Percentiles rank a stretch among this genome's conserved stretches.
phyloP scores from a whole-genome alignment of 2,113 vertebrate genomes.

The Coreoperca whiteheadi region DNA sequence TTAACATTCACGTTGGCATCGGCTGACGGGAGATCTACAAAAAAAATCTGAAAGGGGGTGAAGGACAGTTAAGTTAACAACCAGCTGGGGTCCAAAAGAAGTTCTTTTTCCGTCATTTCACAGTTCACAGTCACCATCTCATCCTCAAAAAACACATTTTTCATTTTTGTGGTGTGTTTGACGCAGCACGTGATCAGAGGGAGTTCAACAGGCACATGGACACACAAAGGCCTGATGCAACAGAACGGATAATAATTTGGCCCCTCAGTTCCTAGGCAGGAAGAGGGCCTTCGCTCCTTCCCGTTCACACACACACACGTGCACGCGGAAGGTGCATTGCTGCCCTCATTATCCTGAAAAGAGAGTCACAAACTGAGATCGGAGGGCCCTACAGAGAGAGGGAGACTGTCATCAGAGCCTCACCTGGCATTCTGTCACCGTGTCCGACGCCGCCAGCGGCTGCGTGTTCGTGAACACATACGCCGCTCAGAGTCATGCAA shows the following conservation, averaged over 20 bases:
- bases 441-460: constrained; percentile 26
- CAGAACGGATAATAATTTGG: not conserved
- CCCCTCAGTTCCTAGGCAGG: not conserved
- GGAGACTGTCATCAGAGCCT: constrained; percentile 40
- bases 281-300: not conserved
- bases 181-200: not conserved
- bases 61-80: too few species aligned
- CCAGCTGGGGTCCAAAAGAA: not conserved
- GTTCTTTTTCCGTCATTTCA: not conserved
- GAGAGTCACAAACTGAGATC: constrained; percentile 28
- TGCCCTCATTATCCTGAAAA: constrained; percentile 33
- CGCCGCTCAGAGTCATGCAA: not conserved
- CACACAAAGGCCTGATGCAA: not conserved
- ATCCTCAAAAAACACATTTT: not conserved
- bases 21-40: too few species aligned
- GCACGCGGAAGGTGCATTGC: not conserved
- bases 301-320: not conserved
- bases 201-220: not conserved
- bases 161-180: not conserved
- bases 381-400: constrained; percentile 13
- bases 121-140: not conserved
- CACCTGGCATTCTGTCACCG: constrained; percentile 37
- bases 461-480: not conserved
- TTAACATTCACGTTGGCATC: not conserved
- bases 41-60: too few species aligned